These are phyloP conservation scores for Taenioides sp. DNA, from an alignment of 2,797 vertebrate species.

Conservation along the genomic window DNA sequence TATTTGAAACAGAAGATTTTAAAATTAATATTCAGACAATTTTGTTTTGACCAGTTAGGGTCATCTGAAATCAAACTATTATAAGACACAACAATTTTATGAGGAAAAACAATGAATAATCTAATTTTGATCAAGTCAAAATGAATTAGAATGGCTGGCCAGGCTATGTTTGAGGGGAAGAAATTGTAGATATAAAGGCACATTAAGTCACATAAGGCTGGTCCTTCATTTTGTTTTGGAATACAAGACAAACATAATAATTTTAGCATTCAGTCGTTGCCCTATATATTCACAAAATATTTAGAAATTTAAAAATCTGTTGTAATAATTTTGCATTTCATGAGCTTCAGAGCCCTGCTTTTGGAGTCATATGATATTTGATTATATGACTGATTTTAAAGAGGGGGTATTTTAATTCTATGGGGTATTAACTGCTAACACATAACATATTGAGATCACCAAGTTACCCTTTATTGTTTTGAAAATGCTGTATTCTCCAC, in stretches of 20 bases:
- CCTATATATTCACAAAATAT: conserved; percentile 5
- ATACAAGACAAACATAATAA: conserved; percentile 26
- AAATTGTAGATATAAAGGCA: conserved; percentile 73
- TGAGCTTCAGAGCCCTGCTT: conserved; percentile 8
- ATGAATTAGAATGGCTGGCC: neutral
- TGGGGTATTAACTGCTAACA: too few species aligned
- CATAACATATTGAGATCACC: too few species aligned
- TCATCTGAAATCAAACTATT: neutral
- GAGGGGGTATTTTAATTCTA: too few species aligned
- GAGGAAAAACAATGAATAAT: neutral
- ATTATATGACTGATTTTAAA: conserved; percentile 4
- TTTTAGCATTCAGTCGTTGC: conserved; percentile 21
- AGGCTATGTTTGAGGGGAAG: conserved; percentile 16
- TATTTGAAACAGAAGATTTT: neutral
- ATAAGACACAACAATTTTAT: neutral
- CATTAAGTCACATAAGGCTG: conserved; percentile 68
- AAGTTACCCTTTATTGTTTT: too few species aligned
- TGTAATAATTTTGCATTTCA: neutral
- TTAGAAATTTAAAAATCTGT: conserved; percentile 20
- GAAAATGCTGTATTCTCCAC: too few species aligned
- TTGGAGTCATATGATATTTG: neutral
- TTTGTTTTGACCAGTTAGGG: neutral
- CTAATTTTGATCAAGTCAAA: neutral
- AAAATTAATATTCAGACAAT: neutral
- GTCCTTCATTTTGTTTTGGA: conserved; percentile 52